phyloP scores from a whole-genome alignment of 2,888 invertebrate genomes.

The Gerris lacustris region DNA sequence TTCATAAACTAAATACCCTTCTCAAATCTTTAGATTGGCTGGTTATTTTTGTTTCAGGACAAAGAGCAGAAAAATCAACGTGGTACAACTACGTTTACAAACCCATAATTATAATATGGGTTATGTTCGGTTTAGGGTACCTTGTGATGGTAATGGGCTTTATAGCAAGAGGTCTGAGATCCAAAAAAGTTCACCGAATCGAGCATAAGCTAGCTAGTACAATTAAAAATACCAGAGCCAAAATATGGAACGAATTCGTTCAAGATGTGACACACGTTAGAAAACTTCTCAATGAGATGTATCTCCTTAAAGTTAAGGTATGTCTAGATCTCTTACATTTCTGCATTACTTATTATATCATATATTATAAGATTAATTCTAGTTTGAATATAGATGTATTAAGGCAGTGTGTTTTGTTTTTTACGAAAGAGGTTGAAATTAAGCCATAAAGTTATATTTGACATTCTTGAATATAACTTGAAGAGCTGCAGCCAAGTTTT shows the following conservation, averaged over 20 bases:
- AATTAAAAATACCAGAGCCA: constrained; percentile 63
- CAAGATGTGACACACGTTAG: constrained; percentile 61
- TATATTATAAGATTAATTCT: constrained; percentile 3
- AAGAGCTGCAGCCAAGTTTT: too few relatives aligned
- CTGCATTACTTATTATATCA: not conserved
- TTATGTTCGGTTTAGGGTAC: constrained; percentile 82
- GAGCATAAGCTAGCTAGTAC: constrained; percentile 66
- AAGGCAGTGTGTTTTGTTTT: not conserved
- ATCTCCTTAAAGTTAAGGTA: constrained; percentile 70
- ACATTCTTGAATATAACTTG: too few relatives aligned
- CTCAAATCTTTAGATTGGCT: too few relatives aligned
- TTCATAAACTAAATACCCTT: too few relatives aligned
- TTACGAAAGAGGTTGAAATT: too few relatives aligned
- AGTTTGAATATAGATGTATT: not conserved
- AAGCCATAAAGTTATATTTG: too few relatives aligned
- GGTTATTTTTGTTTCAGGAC: constrained; percentile 27
- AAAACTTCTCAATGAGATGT: constrained; percentile 65
- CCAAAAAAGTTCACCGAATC: constrained; percentile 57
- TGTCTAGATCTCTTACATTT: not conserved
- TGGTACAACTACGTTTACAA: constrained; percentile 55
- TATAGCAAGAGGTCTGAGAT: constrained; percentile 62
- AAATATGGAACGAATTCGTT: constrained; percentile 62
- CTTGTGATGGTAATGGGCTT: constrained; percentile 80
- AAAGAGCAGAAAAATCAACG: constrained; percentile 24
- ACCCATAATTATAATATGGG: constrained; percentile 72